A percentile compares a stretch with the other conserved stretches of the same genome.
phyloP scores from a whole-genome alignment of 2,113 vertebrate species.

The Stomatorhinus ivindoensis region DNA sequence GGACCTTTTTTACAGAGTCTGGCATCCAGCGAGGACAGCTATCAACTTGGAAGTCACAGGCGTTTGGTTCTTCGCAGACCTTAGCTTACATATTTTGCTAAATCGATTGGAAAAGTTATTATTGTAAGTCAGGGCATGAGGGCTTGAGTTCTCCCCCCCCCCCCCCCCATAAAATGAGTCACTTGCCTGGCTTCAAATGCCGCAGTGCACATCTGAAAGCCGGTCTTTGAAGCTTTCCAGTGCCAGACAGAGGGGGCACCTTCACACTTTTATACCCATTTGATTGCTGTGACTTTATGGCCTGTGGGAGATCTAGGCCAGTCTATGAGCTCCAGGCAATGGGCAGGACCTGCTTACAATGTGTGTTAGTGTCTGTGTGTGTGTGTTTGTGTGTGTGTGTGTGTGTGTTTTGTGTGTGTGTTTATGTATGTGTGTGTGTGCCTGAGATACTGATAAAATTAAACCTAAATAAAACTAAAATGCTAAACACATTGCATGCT shows the following conservation, averaged over 20 bases:
- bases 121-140: not conserved
- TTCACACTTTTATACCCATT: constrained; percentile 24
- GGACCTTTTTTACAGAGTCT: constrained; percentile 5
- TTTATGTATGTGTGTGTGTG: not conserved
- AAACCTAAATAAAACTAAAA: constrained; percentile 27
- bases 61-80: not conserved
- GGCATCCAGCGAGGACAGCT: not conserved
- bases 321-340: constrained; percentile 23
- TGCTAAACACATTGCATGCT: constrained; percentile 26
- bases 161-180: not conserved
- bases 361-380: not conserved
- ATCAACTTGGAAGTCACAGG: not conserved
- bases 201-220: not conserved
- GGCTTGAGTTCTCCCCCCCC: not conserved
- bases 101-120: not conserved
- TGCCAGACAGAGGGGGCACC: not conserved
- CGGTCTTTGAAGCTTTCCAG: not conserved
- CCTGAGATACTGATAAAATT: constrained; percentile 19
- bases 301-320: constrained; percentile 20
- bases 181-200: not conserved
- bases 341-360: constrained; percentile 27
- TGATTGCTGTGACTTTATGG: constrained; percentile 27
- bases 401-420: not conserved
- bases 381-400: not conserved
- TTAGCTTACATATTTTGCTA: not conserved